Percentiles rank a stretch among this genome's conserved stretches.
Evolutionary conservation across 2,888 invertebrate species (phyloP).

Genomic region (Chydorus sphaericus): DNA sequence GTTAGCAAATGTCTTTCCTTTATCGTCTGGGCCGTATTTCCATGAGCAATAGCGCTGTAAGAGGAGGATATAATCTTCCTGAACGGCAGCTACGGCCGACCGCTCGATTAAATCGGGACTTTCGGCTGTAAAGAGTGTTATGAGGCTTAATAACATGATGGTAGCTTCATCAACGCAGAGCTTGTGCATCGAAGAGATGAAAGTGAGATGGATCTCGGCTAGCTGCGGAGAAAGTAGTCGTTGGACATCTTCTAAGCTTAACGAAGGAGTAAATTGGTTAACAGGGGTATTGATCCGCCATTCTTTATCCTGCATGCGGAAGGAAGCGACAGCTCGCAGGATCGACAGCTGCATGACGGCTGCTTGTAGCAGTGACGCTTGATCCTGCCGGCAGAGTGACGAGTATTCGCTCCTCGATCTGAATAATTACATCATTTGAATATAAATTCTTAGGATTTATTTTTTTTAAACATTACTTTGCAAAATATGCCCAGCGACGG

Average conservation of each 20-base stretch:
- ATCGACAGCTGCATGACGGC: slow-evolving; percentile 34
- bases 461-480: too few species aligned
- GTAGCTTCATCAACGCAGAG: slow-evolving; percentile 29
- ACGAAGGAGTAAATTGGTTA: slow-evolving; percentile 22
- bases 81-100: slow-evolving; percentile 20
- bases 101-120: slow-evolving; percentile 25
- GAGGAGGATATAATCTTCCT: slow-evolving; percentile 29
- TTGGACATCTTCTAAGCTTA: slow-evolving; percentile 24
- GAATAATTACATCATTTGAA: too few species aligned
- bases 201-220: slow-evolving; percentile 29
- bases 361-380: slow-evolving; percentile 25
- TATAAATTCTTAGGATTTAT: too few species aligned
- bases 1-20: slow-evolving; percentile 27
- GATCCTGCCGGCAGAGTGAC: slow-evolving; percentile 22
- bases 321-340: slow-evolving; percentile 30
- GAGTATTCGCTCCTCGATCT: slow-evolving; percentile 23
- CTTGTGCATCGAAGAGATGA: slow-evolving; percentile 29
- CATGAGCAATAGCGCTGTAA: slow-evolving; percentile 26
- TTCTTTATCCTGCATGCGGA: slow-evolving; percentile 25
- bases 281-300: slow-evolving; percentile 22
- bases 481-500: slow-evolving; percentile 25
- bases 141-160: slow-evolving; percentile 30
- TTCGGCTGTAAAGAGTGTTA: slow-evolving; percentile 32
- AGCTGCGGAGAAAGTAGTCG: slow-evolving; percentile 26
- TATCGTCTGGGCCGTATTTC: slow-evolving; percentile 25